Evolutionary conservation across 2,888 invertebrate species (phyloP).

Genomic region (Drosophila paramelanica): DNA sequence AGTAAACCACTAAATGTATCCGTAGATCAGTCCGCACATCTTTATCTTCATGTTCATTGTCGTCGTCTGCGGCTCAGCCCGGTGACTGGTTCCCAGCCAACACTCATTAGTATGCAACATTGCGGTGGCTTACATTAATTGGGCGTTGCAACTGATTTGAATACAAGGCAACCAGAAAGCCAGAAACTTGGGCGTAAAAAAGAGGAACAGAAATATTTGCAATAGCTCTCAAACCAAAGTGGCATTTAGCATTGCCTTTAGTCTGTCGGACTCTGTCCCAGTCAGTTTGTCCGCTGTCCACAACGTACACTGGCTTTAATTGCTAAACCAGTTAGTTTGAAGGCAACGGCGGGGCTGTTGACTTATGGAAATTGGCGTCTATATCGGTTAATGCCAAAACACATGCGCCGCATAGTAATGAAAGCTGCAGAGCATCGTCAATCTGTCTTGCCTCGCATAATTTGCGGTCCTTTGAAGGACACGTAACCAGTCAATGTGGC

Average conservation of each 20-base stretch:
- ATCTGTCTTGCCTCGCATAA: conserved; percentile 40
- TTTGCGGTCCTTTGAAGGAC: conserved; percentile 56
- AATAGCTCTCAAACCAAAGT: conserved; percentile 54
- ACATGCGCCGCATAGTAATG: conserved; percentile 70
- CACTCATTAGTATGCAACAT: conserved; percentile 80
- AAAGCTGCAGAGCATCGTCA: conserved; percentile 13
- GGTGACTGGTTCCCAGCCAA: conserved; percentile 28
- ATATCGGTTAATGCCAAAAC: conserved; percentile 73
- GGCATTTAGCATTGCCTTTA: conserved; percentile 34
- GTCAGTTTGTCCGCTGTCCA: conserved; percentile 29
- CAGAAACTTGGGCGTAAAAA: conserved; percentile 19
- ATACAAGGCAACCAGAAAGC: conserved; percentile 56
- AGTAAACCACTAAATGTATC: conserved; percentile 12
- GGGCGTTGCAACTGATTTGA: conserved; percentile 82
- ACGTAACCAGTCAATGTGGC: conserved; percentile 41
- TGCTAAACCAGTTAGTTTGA: conserved; percentile 54
- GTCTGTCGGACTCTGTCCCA: conserved; percentile 15
- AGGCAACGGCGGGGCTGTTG: conserved; percentile 51
- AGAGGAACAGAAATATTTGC: conserved; percentile 39
- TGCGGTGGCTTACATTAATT: conserved; percentile 80
- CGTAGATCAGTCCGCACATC: conserved; percentile 36
- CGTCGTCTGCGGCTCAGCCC: conserved; percentile 23
- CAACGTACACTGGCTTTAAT: conserved; percentile 62
- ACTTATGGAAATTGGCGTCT: conserved; percentile 75
- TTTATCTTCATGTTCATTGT: conserved; percentile 50